These are phyloP conservation scores for Drosophila maculinotata DNA, from an alignment of 2,888 invertebrate species.

Conservation along the genomic window DNA sequence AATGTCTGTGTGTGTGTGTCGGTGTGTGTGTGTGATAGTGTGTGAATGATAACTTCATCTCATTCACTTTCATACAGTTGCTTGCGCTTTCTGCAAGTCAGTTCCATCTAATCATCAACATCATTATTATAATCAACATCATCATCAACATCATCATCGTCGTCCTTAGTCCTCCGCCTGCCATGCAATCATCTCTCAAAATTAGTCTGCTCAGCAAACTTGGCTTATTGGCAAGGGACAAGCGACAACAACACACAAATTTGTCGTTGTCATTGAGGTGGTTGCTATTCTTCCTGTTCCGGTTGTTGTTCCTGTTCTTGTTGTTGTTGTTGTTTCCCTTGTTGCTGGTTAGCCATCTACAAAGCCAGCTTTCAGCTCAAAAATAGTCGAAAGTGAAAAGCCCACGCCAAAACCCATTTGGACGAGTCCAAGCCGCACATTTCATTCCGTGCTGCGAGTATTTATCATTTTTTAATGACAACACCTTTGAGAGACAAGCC, in stretches of 20 bases:
- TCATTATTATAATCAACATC: conserved; percentile 11
- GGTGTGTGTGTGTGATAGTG: conserved; percentile 2
- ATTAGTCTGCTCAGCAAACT: conserved; percentile 62
- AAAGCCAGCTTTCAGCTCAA: background rate
- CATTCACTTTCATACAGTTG: conserved; percentile 24
- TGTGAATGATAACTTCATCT: conserved; percentile 49
- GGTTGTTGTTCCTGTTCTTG: conserved; percentile 2
- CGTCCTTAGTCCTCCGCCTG: background rate
- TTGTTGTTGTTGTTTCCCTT: conserved; percentile 3
- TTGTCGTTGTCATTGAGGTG: conserved; percentile 35
- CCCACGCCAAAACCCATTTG: conserved; percentile 15
- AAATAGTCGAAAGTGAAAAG: conserved; percentile 6
- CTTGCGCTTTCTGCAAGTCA: conserved; percentile 51
- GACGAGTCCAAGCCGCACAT: conserved; percentile 37
- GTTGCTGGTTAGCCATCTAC: conserved; percentile 1
- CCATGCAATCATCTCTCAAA: conserved; percentile 61
- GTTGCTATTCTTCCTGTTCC: background rate
- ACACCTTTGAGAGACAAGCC: conserved; percentile 58
- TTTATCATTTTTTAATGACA: conserved; percentile 75
- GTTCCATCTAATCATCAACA: conserved; percentile 52
- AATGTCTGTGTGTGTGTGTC: background rate
- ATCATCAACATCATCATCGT: background rate
- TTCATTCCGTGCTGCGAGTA: conserved; percentile 58
- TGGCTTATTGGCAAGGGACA: conserved; percentile 65
- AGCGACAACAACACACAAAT: conserved; percentile 24